phyloP scores from a whole-genome alignment of 1,140 invertebrate genomes.

The Hormaphis cornu region DNA sequence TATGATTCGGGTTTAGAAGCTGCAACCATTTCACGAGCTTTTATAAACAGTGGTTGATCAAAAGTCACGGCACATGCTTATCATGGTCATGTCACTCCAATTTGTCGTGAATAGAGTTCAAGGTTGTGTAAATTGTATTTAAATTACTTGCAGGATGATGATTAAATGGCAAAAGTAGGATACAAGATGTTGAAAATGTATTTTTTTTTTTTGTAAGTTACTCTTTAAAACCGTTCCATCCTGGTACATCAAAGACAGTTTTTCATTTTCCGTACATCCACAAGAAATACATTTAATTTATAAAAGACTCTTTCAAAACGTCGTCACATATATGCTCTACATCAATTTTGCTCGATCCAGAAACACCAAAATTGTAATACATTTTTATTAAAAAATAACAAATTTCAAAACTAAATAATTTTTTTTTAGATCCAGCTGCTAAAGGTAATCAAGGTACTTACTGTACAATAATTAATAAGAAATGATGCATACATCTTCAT shows the following conservation, averaged over 20 bases:
- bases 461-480: no score
- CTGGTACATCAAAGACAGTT: not conserved
- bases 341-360: not conserved
- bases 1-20: not conserved
- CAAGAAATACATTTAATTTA: not conserved
- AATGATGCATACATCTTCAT: no score
- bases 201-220: not conserved
- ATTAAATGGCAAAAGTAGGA: slow-evolving; percentile 3
- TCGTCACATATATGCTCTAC: not conserved
- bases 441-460: no score
- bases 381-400: no score
- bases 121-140: not conserved
- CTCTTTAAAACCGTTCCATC: slow-evolving; percentile 4
- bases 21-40: not conserved
- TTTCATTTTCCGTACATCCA: not conserved
- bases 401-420: no score
- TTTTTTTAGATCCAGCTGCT: no score
- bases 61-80: not conserved
- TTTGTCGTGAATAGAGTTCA: not conserved
- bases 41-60: slow-evolving; percentile 8
- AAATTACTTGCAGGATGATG: not conserved
- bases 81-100: not conserved
- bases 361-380: not conserved
- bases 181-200: not conserved
- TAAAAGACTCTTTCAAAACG: not conserved